Evolutionary conservation across 2,888 invertebrate species (phyloP), one percentile per base, ranked within the genome.

Genomic region (Cephus rjabovi): DNA sequence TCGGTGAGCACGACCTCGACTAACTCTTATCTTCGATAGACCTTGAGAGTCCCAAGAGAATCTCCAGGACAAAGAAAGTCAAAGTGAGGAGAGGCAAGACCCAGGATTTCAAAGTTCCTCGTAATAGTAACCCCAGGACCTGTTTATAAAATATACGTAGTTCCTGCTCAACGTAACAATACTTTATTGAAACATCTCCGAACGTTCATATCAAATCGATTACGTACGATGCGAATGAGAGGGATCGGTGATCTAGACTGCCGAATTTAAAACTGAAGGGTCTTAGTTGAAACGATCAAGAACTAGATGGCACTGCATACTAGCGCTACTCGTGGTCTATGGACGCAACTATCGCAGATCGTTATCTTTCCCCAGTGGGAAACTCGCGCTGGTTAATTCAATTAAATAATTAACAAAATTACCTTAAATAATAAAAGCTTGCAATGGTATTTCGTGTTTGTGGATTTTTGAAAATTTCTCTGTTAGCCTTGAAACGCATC

Each of bases 391-490:
- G 23, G 9, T 9, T 79, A 79, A 82, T 82, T 86, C 83, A 82
- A 84, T 82, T 80, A 77, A 79, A 76, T 86, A 87, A 88, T 89
- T 85, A 88, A 86, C 80, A 78, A 86, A 88, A 87, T 87, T 83
- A 87, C 56, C 23, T 6, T 23, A 56, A 56, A 56, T 9, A 23
- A 3, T 56, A 56, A 23, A 15, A 9, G 6, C 6, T 15, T 23
- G 2, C 1, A 23, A 2, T 56, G 23, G 15, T 9, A 56, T 56
- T 9, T 56, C 23, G 9, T 56, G 56, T 23, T 15, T 56, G 1
- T 23, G 23, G 9, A 56, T 1, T 56, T 23, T 23, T 9, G 0
- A 23, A 23, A 56, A 56, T 56, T 23, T 23, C 23, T 23, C 9
- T 56, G 9, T 23, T 23, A 23, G 0, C 6, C 56, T 56, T 23